Evolutionary conservation across 2,113 vertebrate species (phyloP), one percentile per base, ranked within the genome.

Genomic region (Eonycteris spelaea): DNA sequence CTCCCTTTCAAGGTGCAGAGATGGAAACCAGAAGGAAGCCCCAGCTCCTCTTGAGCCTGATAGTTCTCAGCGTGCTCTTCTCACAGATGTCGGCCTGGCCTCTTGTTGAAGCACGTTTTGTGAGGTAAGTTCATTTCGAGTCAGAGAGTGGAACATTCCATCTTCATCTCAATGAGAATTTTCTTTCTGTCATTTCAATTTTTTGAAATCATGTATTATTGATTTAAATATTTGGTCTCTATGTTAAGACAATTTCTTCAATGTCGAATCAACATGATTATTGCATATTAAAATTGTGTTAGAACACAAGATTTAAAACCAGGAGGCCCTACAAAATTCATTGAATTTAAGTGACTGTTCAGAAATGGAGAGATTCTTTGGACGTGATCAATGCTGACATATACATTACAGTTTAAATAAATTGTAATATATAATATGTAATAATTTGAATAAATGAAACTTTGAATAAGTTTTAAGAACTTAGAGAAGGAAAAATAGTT

Each of bases 21-120:
- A 99, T 99, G 99, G 99, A 99, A 98, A 98, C 98, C 73, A 98
- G 99, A 97, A 98, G 98, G 97, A 98, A 99, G 88, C 98, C 99
- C 97, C 99, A 99, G 97, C 97, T 99, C 95, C 98, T 99, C 33
- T 97, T 99, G 91, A 95, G 99, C 88, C 98, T 99, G 98, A 98
- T 98, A 26, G 98, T 99, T 90, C 98, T 98, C 97, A 99, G 98
- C 95, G 96, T 98, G 80, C 98, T 99, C 87, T 99, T 98, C 97
- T 99, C 99, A n/a, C 98, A 98, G 95, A 99, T 99, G 4, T 90
- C 99, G 97, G 98, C 99, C 61, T 99, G 99, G 97, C 99, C 99
- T 45, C 95, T 97, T 24, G 91, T 97, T 0, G 95, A 91, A 83
- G 87, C 88, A 12, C 98, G 99, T 95, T 97, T 99, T 74, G 97